phyloP scores from a whole-genome alignment of 1,140 invertebrate species.

The Drosophila albomicans region DNA sequence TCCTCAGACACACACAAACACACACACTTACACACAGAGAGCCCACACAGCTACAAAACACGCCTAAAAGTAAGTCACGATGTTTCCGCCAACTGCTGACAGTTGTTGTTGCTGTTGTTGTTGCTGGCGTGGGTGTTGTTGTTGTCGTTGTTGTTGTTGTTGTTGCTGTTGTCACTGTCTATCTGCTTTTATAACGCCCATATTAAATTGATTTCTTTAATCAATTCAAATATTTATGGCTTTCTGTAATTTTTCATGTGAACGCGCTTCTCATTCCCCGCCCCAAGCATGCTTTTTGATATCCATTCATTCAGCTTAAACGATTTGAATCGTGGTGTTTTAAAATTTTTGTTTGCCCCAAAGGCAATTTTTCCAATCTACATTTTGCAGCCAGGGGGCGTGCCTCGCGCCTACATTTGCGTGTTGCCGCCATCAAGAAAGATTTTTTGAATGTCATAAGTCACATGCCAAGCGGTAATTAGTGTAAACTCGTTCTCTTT shows the following conservation, averaged over 20 bases:
- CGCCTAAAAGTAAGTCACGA: slow-evolving; percentile 71
- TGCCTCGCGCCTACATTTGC: slow-evolving; percentile 30
- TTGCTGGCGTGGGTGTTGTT: slow-evolving; percentile 17
- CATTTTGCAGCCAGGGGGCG: neutral
- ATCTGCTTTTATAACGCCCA: slow-evolving; percentile 48
- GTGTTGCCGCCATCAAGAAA: slow-evolving; percentile 32
- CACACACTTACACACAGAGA: neutral
- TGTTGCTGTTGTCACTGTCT: slow-evolving; percentile 31
- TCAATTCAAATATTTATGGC: slow-evolving; percentile 65
- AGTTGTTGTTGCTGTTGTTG: slow-evolving; percentile 32
- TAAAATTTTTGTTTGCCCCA: slow-evolving; percentile 13
- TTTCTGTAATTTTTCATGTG: slow-evolving; percentile 29
- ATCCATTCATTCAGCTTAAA: slow-evolving; percentile 35
- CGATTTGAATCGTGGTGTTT: slow-evolving; percentile 41
- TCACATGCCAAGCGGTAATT: slow-evolving; percentile 77
- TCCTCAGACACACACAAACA: slow-evolving; percentile 19
- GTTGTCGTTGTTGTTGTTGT: slow-evolving; percentile 18
- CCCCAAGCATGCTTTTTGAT: slow-evolving; percentile 24
- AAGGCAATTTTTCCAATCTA: neutral
- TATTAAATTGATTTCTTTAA: slow-evolving; percentile 68
- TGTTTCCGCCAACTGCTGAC: slow-evolving; percentile 34
- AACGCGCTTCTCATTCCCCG: neutral
- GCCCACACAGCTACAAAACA: slow-evolving; percentile 54
- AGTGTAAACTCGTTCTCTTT: slow-evolving; percentile 42
- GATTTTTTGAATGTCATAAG: slow-evolving; percentile 68